Conservation (phyloP, 2,113 vertebrate species). For the Lagopus leucura region DNA sequence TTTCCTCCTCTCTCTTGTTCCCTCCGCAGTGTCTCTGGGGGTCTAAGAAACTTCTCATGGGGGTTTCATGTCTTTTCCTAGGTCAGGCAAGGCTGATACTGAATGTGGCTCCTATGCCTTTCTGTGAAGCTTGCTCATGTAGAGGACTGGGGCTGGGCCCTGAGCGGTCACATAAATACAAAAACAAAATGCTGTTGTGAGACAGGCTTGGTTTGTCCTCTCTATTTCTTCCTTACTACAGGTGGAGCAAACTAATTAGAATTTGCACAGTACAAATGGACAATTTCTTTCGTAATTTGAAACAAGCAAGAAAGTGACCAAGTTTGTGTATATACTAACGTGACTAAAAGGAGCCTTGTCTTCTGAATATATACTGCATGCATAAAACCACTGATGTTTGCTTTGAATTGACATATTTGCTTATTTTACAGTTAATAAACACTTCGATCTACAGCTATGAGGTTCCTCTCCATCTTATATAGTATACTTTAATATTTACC, state of each 20-base stretch:
- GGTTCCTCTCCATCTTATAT: neutral
- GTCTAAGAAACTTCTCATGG: neutral
- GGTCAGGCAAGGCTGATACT: neutral
- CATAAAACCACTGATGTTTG: neutral
- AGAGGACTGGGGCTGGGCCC: neutral
- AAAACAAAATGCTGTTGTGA: neutral
- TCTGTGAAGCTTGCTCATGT: neutral
- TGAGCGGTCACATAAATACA: neutral
- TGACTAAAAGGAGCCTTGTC: neutral
- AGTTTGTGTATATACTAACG: neutral
- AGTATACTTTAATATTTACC: neutral
- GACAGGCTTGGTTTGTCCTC: neutral
- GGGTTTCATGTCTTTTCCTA: neutral
- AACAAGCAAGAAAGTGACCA: neutral
- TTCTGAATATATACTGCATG: neutral
- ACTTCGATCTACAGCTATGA: neutral
- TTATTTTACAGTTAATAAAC: neutral
- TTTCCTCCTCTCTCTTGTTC: neutral
- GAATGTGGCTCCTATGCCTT: neutral
- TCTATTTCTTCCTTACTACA: neutral
- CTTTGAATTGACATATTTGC: neutral
- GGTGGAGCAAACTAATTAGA: neutral
- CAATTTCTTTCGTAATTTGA: neutral
- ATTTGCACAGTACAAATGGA: neutral
- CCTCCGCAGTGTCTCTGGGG: fast-evolving